Percentiles rank a stretch among this genome's conserved stretches.
Evolutionary conservation across 2,113 vertebrate species (phyloP).

Genomic region (Perca flavescens): DNA sequence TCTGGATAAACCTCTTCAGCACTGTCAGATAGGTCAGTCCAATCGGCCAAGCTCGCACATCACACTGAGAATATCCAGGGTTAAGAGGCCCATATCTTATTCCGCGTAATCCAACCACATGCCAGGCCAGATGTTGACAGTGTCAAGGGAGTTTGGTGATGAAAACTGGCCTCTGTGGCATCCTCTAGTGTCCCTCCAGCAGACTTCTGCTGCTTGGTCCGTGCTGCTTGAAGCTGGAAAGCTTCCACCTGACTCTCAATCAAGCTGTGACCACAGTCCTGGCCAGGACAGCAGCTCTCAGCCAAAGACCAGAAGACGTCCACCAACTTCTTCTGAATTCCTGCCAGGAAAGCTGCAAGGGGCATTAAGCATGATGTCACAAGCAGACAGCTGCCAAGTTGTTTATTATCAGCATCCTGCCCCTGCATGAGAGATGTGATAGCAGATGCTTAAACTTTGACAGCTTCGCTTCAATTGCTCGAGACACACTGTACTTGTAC

Average conservation of each 20-base stretch:
- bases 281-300: constrained; percentile 23
- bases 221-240: constrained; percentile 43
- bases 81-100: constrained; percentile 13
- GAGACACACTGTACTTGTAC: constrained; percentile 39
- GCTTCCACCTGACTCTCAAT: constrained; percentile 43
- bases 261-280: constrained; percentile 31
- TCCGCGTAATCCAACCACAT: constrained; percentile 29
- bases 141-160: constrained; percentile 4
- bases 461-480: constrained; percentile 38
- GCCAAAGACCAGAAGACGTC: constrained; percentile 33
- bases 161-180: constrained; percentile 13
- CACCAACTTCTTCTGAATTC: constrained; percentile 37
- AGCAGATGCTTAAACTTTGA: constrained; percentile 50
- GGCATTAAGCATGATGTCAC: constrained; percentile 60
- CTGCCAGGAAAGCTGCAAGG: constrained; percentile 52
- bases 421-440: constrained; percentile 29
- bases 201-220: constrained; percentile 11
- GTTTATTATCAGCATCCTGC: constrained; percentile 57
- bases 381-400: constrained; percentile 58
- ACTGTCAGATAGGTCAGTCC: constrained; percentile 19
- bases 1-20: constrained; percentile 13
- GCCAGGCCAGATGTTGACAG: constrained; percentile 36
- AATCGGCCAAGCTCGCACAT: constrained; percentile 11
- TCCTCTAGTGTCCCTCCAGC: constrained; percentile 29
- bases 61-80: constrained; percentile 11